Evolutionary conservation across 2,113 vertebrate species (phyloP).

Genomic region (Hassar affinis): DNA sequence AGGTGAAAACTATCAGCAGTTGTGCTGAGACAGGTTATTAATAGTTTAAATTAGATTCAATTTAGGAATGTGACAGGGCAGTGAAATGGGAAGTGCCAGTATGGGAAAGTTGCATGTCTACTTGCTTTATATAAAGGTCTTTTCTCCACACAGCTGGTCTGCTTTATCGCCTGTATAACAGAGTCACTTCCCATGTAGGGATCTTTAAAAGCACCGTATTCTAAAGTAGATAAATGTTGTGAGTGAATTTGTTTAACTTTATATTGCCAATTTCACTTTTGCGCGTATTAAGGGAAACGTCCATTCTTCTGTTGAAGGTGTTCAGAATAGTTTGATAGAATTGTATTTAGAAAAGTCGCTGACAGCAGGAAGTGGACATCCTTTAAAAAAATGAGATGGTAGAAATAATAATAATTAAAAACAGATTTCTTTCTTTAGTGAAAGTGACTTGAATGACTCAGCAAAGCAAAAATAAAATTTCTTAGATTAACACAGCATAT

Average conservation of each 20-base stretch:
- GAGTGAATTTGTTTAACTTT: slow-evolving; percentile 10
- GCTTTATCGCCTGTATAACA: background rate
- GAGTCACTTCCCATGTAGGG: background rate
- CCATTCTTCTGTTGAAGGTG: background rate
- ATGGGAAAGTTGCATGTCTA: background rate
- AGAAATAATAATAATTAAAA: background rate
- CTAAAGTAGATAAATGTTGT: background rate
- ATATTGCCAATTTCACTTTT: slow-evolving; percentile 20
- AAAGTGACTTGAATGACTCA: background rate
- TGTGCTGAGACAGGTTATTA: background rate
- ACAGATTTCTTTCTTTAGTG: background rate
- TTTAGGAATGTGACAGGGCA: background rate
- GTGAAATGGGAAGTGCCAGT: background rate
- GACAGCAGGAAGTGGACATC: background rate
- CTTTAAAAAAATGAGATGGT: background rate
- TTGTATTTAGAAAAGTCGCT: slow-evolving; percentile 1
- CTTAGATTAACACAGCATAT: background rate
- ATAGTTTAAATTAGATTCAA: background rate
- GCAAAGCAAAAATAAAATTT: background rate
- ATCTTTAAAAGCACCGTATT: background rate
- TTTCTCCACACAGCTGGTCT: background rate
- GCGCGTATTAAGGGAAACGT: background rate
- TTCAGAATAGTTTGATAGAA: background rate
- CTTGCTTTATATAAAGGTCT: background rate
- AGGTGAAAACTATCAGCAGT: background rate